Evolutionary conservation across 2,113 vertebrate genomes (phyloP).

Genomic region (human (Homo sapiens)): GRCh38 chr12:108591501-108592000

Average conservation of each 20-base stretch:
- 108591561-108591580: neutral
- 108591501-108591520: neutral
- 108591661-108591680: rapidly evolving
- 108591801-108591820: constrained; percentile 77
- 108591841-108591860: constrained; percentile 89
- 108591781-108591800: constrained; percentile 59
- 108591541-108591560: neutral
- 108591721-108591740: neutral
- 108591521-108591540: neutral
- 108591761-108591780: neutral
- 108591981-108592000: constrained; percentile 90
- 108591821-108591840: constrained; percentile 89
- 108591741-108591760: rapidly evolving
- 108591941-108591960: constrained; percentile 82
- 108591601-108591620: neutral
- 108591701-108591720: rapidly evolving
- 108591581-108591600: neutral
- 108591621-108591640: neutral
- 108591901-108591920: constrained; percentile 70
- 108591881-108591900: constrained; percentile 83
- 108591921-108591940: constrained; percentile 86
- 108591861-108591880: constrained; percentile 88
- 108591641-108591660: neutral
- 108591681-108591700: rapidly evolving
- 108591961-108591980: constrained; percentile 89